Evolutionary conservation across 2,888 invertebrate species (phyloP), one percentile per base, ranked within the genome.

Genomic region (Digitonthophagus gazella): DNA sequence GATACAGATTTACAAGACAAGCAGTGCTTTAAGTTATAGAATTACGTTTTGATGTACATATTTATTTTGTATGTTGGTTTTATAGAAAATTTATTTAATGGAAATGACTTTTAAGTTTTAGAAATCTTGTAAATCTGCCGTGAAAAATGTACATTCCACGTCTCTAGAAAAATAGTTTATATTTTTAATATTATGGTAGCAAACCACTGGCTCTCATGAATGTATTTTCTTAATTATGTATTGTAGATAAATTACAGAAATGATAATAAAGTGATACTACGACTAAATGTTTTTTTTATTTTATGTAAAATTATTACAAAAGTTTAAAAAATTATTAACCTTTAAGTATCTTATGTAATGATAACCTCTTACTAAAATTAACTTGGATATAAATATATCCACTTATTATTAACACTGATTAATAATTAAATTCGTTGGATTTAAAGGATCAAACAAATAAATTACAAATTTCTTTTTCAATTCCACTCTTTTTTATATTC

Each of bases 211-310:
- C 65, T 68, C 58, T 16, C 63, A 57, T 68, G 68, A 67, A 66
- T 70, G 70, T 70, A 70, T 70, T 70, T 70, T 70, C 70, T 65
- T 70, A 70, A 68, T 58, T 28, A 28, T 55, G 18, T 44, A 55
- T 65, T 65, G 55, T 44, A 65, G 61, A 61, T 18, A 61, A 61
- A 61, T 61, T 44, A 44, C 6, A 44, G 6, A 44, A 44, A 44
- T 44, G 28, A 44, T 44, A 44, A 44, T 44, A 44, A 44, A 44
- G 28, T 44, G 28, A 44, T 44, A 44, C 6, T 3, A 44, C 11
- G 3, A 5, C 28, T 44, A 3, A 44, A 3, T 8, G 11, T 44
- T 3, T 44, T 44, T 44, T 22, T 22, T 22, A 44, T 44, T 44
- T 44, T 44, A 1, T 44, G 3, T 1, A 44, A 8, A n/a, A n/a